Conservation (phyloP, 1,140 invertebrate species). For the Apis mellifera region Amel_HAv3.1 CM009943.2:2681001-2681500, state of each 20-base stretch:
- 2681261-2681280: too few species aligned
- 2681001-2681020: slow-evolving; percentile 78
- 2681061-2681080: slow-evolving; percentile 65
- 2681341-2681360: neutral
- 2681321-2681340: neutral
- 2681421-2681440: slow-evolving; percentile 76
- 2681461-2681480: slow-evolving; percentile 40
- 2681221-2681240: neutral
- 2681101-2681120: slow-evolving; percentile 51
- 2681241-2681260: neutral
- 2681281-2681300: too few species aligned
- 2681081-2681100: slow-evolving; percentile 75
- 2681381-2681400: slow-evolving; percentile 49
- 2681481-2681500: slow-evolving; percentile 41
- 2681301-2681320: neutral
- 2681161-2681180: slow-evolving; percentile 66
- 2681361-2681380: slow-evolving; percentile 3
- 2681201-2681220: slow-evolving; percentile 14
- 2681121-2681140: slow-evolving; percentile 39
- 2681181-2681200: slow-evolving; percentile 66
- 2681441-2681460: slow-evolving; percentile 70
- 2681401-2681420: slow-evolving; percentile 71
- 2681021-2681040: slow-evolving; percentile 68
- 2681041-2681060: slow-evolving; percentile 69
- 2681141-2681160: slow-evolving; percentile 70